Evolutionary conservation across 2,797 vertebrate species (phyloP), one percentile per base, ranked within the genome.

Genomic region (Periparus ater): DNA sequence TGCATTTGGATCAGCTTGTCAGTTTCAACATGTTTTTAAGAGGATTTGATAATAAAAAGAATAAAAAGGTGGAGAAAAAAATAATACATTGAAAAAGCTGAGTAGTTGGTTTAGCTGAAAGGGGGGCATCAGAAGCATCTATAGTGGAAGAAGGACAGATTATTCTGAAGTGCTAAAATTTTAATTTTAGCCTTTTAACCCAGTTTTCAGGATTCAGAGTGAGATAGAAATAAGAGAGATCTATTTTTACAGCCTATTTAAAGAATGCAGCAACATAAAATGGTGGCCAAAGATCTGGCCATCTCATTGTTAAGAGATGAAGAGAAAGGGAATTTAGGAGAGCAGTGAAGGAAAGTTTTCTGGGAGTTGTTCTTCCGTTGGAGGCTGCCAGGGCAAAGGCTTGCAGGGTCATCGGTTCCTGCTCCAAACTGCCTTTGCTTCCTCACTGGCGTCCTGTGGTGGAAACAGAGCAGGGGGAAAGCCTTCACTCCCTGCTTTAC

Each of bases 371-470:
- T 94, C 73, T 89, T 88, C 61, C 1, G 0, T 71, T 4, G 13
- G 40, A 75, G 40, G 48, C 80, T 91, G 73, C 86, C 84, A 85
- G 75, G 36, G 38, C 7, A 2, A 57, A 76, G 34, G 55, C 42
- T 92, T 40, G 36, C 54, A 10, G 62, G 40, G 66, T 1, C 3
- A 32, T 15, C 1, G 9, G 40, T 20, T 72, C 26, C 55, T 27
- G 60, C 77, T 91, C 77, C 75, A 51, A 16, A 27, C 26, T 70
- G 60, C 47, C 21, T 68, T 45, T 81, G n/a, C 83, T 83, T 79
- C 30, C 13, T 29, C 0, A 1, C 44, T 58, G 87, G 10, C 0
- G 0, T 54, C 27, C 73, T 1, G 2, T 3, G 7, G 9, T 75
- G 62, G 77, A 71, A 63, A 13, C 3, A 3, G 36, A 80, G 76